Percentiles rank a stretch among this genome's conserved stretches.
Evolutionary conservation across 2,113 vertebrate genomes (phyloP).

Genomic region (Heterocephalus glaber): DNA sequence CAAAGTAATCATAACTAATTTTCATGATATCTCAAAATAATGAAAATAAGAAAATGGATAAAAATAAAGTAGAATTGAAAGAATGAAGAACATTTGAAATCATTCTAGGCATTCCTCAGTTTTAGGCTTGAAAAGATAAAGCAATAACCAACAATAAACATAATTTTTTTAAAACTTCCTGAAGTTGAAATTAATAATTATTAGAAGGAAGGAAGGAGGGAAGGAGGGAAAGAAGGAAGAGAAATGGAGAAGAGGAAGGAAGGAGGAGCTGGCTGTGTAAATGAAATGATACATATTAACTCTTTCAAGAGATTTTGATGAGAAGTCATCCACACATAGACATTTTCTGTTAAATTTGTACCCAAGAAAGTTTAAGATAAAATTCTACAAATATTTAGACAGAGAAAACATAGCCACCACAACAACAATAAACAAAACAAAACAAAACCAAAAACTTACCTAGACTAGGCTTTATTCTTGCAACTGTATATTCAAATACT

Average conservation of each 20-base stretch:
- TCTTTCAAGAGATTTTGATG: not conserved
- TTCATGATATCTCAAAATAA: not conserved
- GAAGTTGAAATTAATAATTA: not conserved
- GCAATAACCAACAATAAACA: not conserved
- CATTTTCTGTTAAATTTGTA: not conserved
- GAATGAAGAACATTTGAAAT: not conserved
- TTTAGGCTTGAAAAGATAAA: not conserved
- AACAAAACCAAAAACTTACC: not conserved
- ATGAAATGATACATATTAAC: not conserved
- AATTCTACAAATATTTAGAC: not conserved
- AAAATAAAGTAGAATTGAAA: constrained; percentile 2
- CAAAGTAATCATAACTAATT: not conserved
- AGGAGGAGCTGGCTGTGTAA: not conserved
- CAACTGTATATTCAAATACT: not conserved
- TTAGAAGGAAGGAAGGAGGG: not conserved
- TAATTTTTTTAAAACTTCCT: not conserved
- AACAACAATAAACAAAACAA: not conserved
- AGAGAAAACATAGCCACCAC: not conserved
- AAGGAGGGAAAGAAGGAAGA: accelerated
- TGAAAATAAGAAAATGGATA: not conserved
- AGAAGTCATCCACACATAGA: not conserved
- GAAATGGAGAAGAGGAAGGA: accelerated
- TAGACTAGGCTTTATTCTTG: not conserved
- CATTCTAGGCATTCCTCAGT: not conserved
- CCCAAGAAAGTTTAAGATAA: not conserved